Percentiles rank a stretch among this genome's conserved stretches.
Conservation (phyloP, 1,140 invertebrate species). For the Ctenoplectra terminalis region DNA sequence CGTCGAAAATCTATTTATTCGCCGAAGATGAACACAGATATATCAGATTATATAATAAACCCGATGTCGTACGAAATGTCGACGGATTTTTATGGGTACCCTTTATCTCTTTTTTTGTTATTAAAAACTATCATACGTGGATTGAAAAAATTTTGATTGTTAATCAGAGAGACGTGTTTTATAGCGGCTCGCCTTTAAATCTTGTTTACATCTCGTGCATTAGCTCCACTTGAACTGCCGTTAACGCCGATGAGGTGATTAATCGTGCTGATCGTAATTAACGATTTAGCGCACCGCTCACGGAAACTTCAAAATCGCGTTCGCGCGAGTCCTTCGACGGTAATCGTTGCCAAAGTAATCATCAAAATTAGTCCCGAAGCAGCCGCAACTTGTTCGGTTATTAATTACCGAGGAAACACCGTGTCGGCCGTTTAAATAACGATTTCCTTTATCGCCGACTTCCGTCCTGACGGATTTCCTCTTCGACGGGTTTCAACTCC, state of each 20-base stretch:
- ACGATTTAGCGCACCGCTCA: constrained; percentile 42
- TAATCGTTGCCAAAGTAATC: constrained; percentile 50
- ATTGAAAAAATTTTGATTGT: neutral
- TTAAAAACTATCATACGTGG: too few relatives aligned
- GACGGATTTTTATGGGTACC: too few relatives aligned
- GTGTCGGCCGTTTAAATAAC: constrained; percentile 35
- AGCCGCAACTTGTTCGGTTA: constrained; percentile 44
- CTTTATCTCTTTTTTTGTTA: too few relatives aligned
- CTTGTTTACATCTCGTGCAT: constrained; percentile 38
- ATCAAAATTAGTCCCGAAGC: constrained; percentile 39
- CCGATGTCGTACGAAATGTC: neutral
- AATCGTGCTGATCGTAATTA: constrained; percentile 52
- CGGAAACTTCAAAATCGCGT: constrained; percentile 50
- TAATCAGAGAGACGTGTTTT: neutral
- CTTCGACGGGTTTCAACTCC: neutral
- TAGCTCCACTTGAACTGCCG: constrained; percentile 36
- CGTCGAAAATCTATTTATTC: neutral
- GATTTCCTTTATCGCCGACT: constrained; percentile 24
- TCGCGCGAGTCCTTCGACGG: constrained; percentile 21
- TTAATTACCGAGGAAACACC: constrained; percentile 36
- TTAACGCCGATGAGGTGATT: constrained; percentile 48
- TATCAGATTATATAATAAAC: neutral
- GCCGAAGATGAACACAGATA: neutral
- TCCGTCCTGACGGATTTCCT: neutral
- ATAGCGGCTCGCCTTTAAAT: neutral